A percentile compares a stretch with the other conserved stretches of the same genome.
phyloP scores from a whole-genome alignment of 2,113 vertebrate species.

The Alouatta palliata region DNA sequence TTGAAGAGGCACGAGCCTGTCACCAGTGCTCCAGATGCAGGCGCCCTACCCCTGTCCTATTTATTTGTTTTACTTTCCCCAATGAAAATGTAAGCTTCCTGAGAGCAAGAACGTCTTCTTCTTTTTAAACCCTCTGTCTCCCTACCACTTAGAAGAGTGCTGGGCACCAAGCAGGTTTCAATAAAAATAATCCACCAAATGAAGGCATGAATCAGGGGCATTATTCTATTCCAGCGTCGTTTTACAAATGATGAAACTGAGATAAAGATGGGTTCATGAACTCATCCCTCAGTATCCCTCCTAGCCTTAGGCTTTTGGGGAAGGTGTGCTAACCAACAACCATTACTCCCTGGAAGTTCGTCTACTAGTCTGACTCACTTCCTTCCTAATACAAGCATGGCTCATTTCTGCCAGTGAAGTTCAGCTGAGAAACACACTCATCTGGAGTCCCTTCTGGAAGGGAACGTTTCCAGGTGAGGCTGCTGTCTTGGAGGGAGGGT shows the following conservation, averaged over 20 bases:
- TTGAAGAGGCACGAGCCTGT: not conserved
- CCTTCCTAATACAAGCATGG: not conserved
- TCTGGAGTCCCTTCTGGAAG: not conserved
- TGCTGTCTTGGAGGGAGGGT: not conserved
- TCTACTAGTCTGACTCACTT: not conserved
- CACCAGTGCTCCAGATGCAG: accelerated
- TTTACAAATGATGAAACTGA: not conserved
- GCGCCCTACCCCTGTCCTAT: too few relatives aligned
- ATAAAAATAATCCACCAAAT: not conserved
- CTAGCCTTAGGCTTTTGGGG: not conserved
- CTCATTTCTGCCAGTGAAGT: not conserved
- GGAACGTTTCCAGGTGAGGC: not conserved
- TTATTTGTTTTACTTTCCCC: not conserved
- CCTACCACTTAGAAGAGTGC: not conserved
- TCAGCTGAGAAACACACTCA: not conserved
- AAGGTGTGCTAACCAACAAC: not conserved
- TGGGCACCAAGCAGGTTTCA: not conserved
- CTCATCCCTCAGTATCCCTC: not conserved
- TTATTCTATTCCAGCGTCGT: not conserved
- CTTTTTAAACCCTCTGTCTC: not conserved
- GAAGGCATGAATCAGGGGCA: not conserved
- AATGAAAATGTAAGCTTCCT: not conserved
- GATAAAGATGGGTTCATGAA: not conserved
- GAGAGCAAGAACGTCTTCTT: not conserved
- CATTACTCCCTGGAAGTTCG: not conserved